A percentile compares a stretch with the other conserved stretches of the same genome.
Conservation (phyloP, 2,888 invertebrate species). For the Bombyx huttoni region DNA sequence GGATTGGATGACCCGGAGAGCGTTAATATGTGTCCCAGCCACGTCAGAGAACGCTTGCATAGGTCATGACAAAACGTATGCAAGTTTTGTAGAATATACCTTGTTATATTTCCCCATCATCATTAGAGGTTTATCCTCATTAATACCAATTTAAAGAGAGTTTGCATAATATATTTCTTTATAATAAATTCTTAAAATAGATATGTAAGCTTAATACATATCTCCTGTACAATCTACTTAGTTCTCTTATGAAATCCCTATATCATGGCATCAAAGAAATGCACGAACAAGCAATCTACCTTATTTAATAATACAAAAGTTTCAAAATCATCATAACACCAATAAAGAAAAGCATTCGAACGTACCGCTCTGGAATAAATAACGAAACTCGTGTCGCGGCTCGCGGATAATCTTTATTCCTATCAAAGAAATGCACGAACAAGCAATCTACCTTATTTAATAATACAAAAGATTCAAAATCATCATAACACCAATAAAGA, state of each 20-base stretch:
- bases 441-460: not conserved
- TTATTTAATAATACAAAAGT: conserved; percentile 1
- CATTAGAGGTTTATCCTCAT: too few species aligned
- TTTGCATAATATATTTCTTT: too few species aligned
- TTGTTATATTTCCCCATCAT: too few species aligned
- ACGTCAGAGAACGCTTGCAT: too few species aligned
- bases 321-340: conserved; percentile 6
- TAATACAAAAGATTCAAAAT: conserved; percentile 6
- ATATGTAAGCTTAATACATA: too few species aligned
- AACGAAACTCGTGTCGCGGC: conserved; percentile 14
- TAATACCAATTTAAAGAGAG: too few species aligned
- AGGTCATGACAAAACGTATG: too few species aligned
- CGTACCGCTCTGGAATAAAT: conserved; percentile 22
- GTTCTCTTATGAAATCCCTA: not conserved
- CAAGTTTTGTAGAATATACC: too few species aligned
- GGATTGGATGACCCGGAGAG: too few species aligned
- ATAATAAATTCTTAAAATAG: too few species aligned
- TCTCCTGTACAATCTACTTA: too few species aligned
- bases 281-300: not conserved
- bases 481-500: not conserved
- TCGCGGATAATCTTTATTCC: conserved; percentile 43
- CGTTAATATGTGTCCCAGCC: too few species aligned
- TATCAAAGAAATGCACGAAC: not conserved
- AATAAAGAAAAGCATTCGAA: conserved; percentile 8
- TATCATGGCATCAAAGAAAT: not conserved